A percentile compares a stretch with the other conserved stretches of the same genome.
Conservation (phyloP, 1,140 invertebrate species). For the Zaprionus ornatus region DNA sequence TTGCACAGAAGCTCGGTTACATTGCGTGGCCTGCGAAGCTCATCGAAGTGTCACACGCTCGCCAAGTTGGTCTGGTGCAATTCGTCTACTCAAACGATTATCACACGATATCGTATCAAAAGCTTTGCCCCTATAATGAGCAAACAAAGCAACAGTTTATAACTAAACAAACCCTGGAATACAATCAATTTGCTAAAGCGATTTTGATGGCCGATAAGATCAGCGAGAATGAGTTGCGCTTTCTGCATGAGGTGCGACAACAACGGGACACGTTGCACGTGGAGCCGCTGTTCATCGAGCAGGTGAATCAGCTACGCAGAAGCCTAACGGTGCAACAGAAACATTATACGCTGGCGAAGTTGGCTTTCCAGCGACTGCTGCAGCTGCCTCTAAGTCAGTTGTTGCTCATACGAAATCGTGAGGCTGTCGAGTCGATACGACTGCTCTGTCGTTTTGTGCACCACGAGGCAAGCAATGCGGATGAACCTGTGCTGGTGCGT, state of each 20-base stretch:
- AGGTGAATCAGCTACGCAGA: conserved; percentile 27
- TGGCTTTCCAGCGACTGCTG: conserved; percentile 26
- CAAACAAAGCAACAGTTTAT: conserved; percentile 28
- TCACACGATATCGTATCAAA: neutral
- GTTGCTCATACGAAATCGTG: conserved; percentile 34
- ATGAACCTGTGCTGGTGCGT: neutral
- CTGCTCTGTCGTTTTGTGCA: conserved; percentile 26
- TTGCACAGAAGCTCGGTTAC: conserved; percentile 29
- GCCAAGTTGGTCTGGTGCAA: neutral
- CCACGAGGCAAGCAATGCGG: neutral
- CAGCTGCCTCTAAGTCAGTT: conserved; percentile 28
- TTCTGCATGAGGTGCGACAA: conserved; percentile 7
- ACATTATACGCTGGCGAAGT: conserved; percentile 16
- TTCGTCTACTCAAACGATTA: conserved; percentile 24
- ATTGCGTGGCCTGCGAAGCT: conserved; percentile 44
- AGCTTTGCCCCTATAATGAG: conserved; percentile 47
- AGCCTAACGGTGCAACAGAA: neutral
- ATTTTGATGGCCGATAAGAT: conserved; percentile 24
- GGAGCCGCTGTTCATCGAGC: conserved; percentile 23
- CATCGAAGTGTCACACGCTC: neutral
- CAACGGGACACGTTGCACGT: neutral
- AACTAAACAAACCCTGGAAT: neutral
- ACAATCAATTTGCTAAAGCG: conserved; percentile 22
- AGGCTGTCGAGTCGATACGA: conserved; percentile 29
- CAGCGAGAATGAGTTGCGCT: neutral